phyloP scores from a whole-genome alignment of 2,113 vertebrate genomes.

The Cephalopholis sonnerati region DNA sequence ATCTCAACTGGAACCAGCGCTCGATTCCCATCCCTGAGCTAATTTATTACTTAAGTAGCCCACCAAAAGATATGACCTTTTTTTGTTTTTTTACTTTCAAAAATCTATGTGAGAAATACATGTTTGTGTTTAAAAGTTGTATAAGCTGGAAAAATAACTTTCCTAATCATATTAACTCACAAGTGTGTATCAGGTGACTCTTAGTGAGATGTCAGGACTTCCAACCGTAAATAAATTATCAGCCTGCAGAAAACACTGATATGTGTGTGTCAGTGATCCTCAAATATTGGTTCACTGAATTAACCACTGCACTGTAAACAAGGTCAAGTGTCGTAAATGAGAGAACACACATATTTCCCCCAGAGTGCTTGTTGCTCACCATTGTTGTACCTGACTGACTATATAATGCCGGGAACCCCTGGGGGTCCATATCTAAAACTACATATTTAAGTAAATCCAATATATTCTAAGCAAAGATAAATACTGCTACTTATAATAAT shows the following conservation, averaged over 20 bases:
- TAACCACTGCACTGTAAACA: constrained; percentile 15
- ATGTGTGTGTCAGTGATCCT: background rate
- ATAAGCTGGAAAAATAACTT: background rate
- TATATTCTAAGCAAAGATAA: too few relatives aligned
- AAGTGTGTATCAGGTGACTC: background rate
- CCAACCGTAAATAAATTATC: background rate
- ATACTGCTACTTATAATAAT: too few relatives aligned
- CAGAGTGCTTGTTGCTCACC: background rate
- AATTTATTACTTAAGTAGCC: background rate
- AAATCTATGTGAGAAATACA: background rate
- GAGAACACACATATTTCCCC: constrained; percentile 5
- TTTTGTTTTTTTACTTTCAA: background rate
- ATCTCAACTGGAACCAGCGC: too few relatives aligned
- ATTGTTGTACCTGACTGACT: background rate
- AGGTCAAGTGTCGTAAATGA: background rate
- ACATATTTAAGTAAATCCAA: too few relatives aligned
- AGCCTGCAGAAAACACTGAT: background rate
- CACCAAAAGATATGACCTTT: background rate
- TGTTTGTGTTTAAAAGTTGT: background rate
- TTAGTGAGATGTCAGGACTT: background rate
- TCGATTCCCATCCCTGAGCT: too few relatives aligned
- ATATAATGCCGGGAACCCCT: background rate
- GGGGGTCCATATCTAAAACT: too few relatives aligned
- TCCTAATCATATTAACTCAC: background rate
- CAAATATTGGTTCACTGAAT: background rate